A percentile compares a stretch with the other conserved stretches of the same genome.
phyloP scores from a whole-genome alignment of 2,888 invertebrate genomes.

The Cheilosia variabilis region DNA sequence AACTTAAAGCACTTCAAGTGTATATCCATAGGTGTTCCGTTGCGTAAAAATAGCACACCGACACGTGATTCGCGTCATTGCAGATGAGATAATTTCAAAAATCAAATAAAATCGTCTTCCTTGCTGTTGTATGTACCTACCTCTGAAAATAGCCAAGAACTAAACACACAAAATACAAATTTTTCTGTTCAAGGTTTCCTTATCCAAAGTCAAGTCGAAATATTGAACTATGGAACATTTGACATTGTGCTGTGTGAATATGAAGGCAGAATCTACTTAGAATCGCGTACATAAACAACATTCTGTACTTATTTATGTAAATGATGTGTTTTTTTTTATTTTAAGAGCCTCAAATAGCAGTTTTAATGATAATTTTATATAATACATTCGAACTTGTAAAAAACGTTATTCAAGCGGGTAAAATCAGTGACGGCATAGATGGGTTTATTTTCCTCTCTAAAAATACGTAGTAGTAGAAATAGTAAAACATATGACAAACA shows the following conservation, averaged over 20 bases:
- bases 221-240: constrained; percentile 42
- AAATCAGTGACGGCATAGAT: not conserved
- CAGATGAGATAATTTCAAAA: constrained; percentile 7
- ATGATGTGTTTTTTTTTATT: too few relatives aligned
- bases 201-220: constrained; percentile 36
- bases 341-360: too few relatives aligned
- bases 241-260: constrained; percentile 9
- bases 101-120: constrained; percentile 8
- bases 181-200: constrained; percentile 4
- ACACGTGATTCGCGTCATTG: constrained; percentile 45
- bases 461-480: too few relatives aligned
- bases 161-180: not conserved
- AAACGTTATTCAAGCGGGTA: not conserved
- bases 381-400: too few relatives aligned
- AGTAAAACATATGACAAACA: too few relatives aligned
- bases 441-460: too few relatives aligned
- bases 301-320: not conserved
- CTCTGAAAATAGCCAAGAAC: not conserved
- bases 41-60: constrained; percentile 11
- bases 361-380: too few relatives aligned
- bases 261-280: too few relatives aligned
- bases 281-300: not conserved
- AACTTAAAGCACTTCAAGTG: not conserved
- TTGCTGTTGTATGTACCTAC: not conserved
- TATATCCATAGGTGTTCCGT: not conserved